phyloP scores from a whole-genome alignment of 2,888 invertebrate genomes.

The Oligia fasciuncula region DNA sequence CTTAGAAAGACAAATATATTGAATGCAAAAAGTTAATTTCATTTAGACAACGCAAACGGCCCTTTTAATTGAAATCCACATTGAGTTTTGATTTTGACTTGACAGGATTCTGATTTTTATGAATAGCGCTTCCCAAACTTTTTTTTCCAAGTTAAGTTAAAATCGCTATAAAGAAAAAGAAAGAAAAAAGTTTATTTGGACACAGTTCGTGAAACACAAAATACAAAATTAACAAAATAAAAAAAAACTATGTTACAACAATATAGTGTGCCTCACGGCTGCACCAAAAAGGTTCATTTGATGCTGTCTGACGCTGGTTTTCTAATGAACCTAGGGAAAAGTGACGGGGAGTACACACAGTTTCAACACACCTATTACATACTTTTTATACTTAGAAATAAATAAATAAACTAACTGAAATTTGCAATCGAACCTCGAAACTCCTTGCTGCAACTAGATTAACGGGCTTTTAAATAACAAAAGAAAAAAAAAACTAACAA shows the following conservation, averaged over 20 bases:
- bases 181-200: too few species aligned
- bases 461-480: conserved; percentile 12
- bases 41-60: not conserved
- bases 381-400: too few species aligned
- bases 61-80: conserved; percentile 6
- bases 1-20: too few species aligned
- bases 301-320: too few species aligned
- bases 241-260: too few species aligned
- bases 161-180: not conserved
- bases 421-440: conserved; percentile 7
- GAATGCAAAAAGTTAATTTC: not conserved
- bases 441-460: conserved; percentile 24
- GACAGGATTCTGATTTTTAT: not conserved
- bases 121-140: not conserved
- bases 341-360: too few species aligned
- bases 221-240: too few species aligned
- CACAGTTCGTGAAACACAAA: too few species aligned
- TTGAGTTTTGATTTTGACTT: not conserved
- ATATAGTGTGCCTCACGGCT: too few species aligned
- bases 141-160: not conserved
- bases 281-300: too few species aligned
- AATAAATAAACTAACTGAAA: not conserved
- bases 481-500: conserved; percentile 16
- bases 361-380: too few species aligned
- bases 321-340: too few species aligned